Base-by-base conservation (phyloP, 2,797 vertebrate species). In the Hylomyscus alleni region DNA sequence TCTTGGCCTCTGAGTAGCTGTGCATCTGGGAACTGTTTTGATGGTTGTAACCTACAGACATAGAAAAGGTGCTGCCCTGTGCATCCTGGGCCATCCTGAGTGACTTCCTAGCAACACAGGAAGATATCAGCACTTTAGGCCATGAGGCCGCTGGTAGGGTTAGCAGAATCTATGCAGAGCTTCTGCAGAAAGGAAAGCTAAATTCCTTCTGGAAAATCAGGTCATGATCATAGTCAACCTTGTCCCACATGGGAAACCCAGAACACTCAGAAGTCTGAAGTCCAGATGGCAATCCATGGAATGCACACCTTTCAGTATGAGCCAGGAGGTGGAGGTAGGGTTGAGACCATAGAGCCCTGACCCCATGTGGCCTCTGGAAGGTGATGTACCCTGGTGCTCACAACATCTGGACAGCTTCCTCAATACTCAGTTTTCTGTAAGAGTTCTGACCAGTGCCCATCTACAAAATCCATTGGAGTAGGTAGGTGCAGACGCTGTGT, bases 121-220 rank as follows among this genome's bases (percentile, higher is more conserved):
- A 94, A 93, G 89, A 90, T 83, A 44, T 88, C 93, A 31, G 24
- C 10, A 12, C 56, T 50, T 77, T 1, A 10, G 91, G 60, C 54
- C 72, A 40, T 97, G 89, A 90, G n/a, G 93, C 76, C 58, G n/a
- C 85, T 88, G 86, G 85, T 85, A 97, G 94, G 90, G 92, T 90
- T 62, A 89, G 83, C 0, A 72, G 87, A 17, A 44, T 14, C 78
- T 76, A 69, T 95, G 94, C 93, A 93, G 90, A 89, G 87, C 83
- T 52, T 82, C 96, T 93, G 54, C 77, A 88, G 83, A 95, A 91
- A 52, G 34, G n/a, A 26, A 90, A 96, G 93, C 60, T 84, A 87
- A 54, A 91, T 52, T 60, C 95, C 95, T 97, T 97, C 96, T 93
- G 78, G 92, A 97, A 95, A 96, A 26, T 92, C 86, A 13, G n/a